Evolutionary conservation across 2,888 invertebrate genomes (phyloP), one percentile per base, ranked within the genome.

Genomic region (Philonicus albiceps): DNA sequence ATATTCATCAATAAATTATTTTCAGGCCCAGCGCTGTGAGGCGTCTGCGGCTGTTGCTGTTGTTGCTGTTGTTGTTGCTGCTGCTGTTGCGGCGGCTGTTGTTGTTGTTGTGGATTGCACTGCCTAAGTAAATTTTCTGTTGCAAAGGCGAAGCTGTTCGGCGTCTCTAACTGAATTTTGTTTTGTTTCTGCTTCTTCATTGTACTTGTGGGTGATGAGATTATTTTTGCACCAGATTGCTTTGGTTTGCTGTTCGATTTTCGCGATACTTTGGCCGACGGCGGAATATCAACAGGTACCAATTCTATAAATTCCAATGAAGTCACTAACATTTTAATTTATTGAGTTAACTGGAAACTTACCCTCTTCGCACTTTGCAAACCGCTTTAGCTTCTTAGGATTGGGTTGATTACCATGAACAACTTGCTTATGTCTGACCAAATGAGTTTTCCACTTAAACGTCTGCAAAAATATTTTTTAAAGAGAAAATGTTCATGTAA

Each of bases 391-490:
- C 88, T 91, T 92, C 85, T 91, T 92, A 37, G 91, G 91, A 43
- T 91, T 90, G 80, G 91, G 91, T 88, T 91, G 90, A 88, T 91
- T 92, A 19, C 91, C 91, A 87, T 92, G 92, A 81, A 91, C 90
- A 0, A 91, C 90, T 88, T 92, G 91, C 89, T 92, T 92, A 89
- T 92, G 92, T 43, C 92, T 91, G 84, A 91, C 91, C 87, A 92
- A 90, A 90, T 92, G 92, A 5, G 92, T 92, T 89, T 92, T 92
- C 91, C 91, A 91, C 87, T 92, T 92, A 86, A 92, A 92, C 13
- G 92, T 91, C 92, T 92, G 43, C 86, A 64, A 55, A 22, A 5
- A 22, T 55, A 22, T 19, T 55, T 55, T 5, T 55, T 49, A 49
- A 55, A 22, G 11, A 19, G 27, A 11, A 27, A 19, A 22, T 64